phyloP scores from a whole-genome alignment of 1,140 invertebrate genomes.

The Brachionus rotundiformis region DNA sequence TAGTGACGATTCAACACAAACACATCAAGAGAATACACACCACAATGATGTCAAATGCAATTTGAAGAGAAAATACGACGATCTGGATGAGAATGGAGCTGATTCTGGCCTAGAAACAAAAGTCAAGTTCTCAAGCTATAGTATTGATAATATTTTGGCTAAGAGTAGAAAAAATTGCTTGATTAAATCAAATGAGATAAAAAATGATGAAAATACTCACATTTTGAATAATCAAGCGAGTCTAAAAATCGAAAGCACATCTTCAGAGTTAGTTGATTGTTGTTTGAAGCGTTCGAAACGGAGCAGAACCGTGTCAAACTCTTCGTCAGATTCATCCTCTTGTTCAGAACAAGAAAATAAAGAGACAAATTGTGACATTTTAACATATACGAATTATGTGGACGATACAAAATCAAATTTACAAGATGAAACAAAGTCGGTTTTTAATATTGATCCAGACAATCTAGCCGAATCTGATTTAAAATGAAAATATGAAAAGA shows the following conservation, averaged over 20 bases:
- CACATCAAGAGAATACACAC: too few relatives aligned
- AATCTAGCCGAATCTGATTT: neutral
- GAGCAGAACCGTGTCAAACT: neutral
- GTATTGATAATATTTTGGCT: conserved; percentile 12
- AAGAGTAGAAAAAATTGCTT: neutral
- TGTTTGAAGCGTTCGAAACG: neutral
- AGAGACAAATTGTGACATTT: neutral
- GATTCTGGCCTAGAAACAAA: neutral
- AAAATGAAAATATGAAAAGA: neutral
- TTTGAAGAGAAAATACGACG: neutral
- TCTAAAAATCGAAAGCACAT: neutral
- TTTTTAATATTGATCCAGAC: neutral
- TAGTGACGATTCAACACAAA: too few relatives aligned
- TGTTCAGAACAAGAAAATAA: neutral
- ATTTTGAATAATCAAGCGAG: neutral
- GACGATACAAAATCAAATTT: neutral
- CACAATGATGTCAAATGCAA: neutral
- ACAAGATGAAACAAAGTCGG: neutral
- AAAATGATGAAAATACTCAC: too few relatives aligned
- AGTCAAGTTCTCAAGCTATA: conserved; percentile 14
- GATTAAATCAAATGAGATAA: neutral
- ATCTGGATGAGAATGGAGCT: neutral
- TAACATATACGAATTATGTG: neutral
- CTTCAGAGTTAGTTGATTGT: too few relatives aligned
- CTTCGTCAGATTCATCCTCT: neutral